phyloP scores from a whole-genome alignment of 1,140 invertebrate genomes.

The Zaprionus ornatus region DNA sequence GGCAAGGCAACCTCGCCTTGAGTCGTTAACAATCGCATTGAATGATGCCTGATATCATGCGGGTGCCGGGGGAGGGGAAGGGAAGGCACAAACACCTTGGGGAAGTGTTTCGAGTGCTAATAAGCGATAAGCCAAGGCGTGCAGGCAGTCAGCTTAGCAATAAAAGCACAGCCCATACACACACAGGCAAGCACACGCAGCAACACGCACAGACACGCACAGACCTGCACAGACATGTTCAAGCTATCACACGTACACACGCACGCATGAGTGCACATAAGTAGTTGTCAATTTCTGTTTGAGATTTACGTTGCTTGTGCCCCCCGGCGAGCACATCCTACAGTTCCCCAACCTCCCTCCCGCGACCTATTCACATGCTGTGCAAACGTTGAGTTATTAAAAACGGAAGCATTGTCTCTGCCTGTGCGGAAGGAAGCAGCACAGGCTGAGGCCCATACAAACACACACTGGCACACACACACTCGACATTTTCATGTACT shows the following conservation, averaged over 20 bases:
- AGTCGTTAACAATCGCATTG: not conserved
- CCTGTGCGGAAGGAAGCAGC: conserved; percentile 20
- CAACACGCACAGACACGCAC: not conserved
- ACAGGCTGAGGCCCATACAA: conserved; percentile 8
- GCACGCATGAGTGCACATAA: conserved; percentile 46
- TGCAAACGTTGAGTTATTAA: conserved; percentile 57
- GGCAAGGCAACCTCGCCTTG: no score
- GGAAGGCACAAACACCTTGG: conserved; percentile 50
- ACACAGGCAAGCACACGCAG: not conserved
- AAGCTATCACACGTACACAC: conserved; percentile 11
- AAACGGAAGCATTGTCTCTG: conserved; percentile 61
- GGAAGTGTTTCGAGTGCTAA: conserved; percentile 52
- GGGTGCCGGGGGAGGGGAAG: conserved; percentile 6
- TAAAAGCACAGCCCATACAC: conserved; percentile 15
- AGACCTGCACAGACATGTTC: not conserved
- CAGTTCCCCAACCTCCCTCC: not conserved
- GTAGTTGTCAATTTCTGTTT: conserved; percentile 63
- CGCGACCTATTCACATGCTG: not conserved
- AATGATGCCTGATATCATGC: conserved; percentile 12
- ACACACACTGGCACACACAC: not conserved
- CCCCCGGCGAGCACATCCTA: conserved; percentile 60
- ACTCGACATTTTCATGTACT: conserved; percentile 30
- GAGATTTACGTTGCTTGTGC: conserved; percentile 62
- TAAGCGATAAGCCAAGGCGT: conserved; percentile 33
- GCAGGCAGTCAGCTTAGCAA: conserved; percentile 20